Base-by-base conservation (phyloP, 2,888 invertebrate genomes). In the Agrochola lota region DNA sequence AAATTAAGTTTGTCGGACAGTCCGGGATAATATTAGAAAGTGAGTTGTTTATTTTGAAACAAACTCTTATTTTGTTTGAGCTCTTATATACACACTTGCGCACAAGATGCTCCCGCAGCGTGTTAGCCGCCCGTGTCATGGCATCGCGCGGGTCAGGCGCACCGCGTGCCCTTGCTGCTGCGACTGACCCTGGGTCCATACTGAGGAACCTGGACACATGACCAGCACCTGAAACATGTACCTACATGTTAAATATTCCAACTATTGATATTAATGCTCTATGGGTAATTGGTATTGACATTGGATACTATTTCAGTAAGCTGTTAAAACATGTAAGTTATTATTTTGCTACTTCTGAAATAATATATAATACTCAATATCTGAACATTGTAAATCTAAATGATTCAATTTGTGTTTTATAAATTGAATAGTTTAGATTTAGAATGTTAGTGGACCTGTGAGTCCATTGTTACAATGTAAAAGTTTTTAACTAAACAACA, bases 191-290 rank as follows among this genome's bases (percentile, higher is more conserved):
- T 97, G 99, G 99, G 95, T 99, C 99, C 98, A 99, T 99, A 74
- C 98, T 98, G 63, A 99, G 97, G 95, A 99, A 99, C 64, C 99
- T 97, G 88, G 99, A 99, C 67, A 99, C 98, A 92, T 99, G 99
- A 0, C 98, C 99, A 20, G 99, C 99, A 74, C 99, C 99, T 96
- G 11, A 43, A 83, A 72, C 7, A 30, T 26, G 15, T 52, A n/a
- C 57, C 11, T 26, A 7, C 2, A 40, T 46, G 11, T 68, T 35
- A 17, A 35, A 59, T 5, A 68, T 15, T 49, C 20, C 20, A n/a
- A 57, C 55, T 15, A 30, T 15, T 30, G 57, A 15, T 5, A 23
- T 52, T 68, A 0, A 26, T 17, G 59, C 11, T 55, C 11, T 55
- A 55, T 23, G 23, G 52, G 20, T 52, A 52, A 52, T 52, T 52